Percentiles rank a stretch among this genome's conserved stretches.
phyloP scores from a whole-genome alignment of 2,113 vertebrate species.

The Scortum barcoo region DNA sequence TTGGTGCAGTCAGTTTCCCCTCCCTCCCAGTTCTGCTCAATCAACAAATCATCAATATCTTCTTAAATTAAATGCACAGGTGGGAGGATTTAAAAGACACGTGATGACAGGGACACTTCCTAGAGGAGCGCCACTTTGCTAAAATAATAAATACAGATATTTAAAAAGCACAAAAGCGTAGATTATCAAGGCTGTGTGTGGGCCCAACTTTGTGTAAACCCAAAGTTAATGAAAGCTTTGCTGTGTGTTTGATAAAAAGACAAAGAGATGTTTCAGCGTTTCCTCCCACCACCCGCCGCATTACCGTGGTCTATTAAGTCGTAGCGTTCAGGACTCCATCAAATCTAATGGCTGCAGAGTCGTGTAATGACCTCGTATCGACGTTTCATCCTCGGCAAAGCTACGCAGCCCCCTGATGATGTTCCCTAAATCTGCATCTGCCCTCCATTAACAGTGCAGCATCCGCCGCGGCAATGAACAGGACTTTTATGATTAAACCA shows the following conservation, averaged over 20 bases:
- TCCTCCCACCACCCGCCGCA: not conserved
- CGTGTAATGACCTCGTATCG: constrained; percentile 8
- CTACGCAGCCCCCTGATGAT: constrained; percentile 2
- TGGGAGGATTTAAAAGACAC: not conserved
- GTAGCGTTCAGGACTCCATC: not conserved
- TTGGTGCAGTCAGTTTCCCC: not conserved
- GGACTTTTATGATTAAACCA: constrained; percentile 13
- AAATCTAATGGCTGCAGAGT: constrained; percentile 1
- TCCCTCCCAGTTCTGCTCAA: not conserved
- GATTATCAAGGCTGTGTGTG: not conserved
- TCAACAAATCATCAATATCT: not conserved
- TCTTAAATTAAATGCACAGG: not conserved
- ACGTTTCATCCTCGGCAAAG: constrained; percentile 6
- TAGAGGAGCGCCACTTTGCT: not conserved
- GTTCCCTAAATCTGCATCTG: not conserved
- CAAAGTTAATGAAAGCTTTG: not conserved
- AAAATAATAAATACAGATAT: no score
- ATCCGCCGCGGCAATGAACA: not conserved
- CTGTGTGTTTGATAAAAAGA: not conserved
- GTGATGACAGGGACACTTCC: not conserved
- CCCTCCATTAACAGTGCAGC: constrained; percentile 13
- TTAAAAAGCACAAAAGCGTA: not conserved
- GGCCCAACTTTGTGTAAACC: not conserved
- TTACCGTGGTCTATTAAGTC: constrained; percentile 4
- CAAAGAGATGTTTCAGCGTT: not conserved